Evolutionary conservation across 2,113 vertebrate species (phyloP).

Genomic region (Psilopogon haemacephalus): DNA sequence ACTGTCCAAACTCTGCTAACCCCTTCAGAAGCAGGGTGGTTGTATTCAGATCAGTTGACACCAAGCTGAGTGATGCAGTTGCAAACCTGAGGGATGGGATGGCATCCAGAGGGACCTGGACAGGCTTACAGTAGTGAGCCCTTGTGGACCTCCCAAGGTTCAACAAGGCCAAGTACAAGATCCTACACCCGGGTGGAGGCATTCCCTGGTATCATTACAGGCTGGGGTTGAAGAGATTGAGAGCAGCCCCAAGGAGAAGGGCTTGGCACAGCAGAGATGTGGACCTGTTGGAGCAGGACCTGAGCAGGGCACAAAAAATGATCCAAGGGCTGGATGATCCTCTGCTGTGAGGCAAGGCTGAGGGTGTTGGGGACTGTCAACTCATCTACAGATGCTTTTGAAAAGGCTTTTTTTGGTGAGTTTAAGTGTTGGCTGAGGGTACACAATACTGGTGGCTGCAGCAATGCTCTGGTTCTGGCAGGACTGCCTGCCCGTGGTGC

Average conservation of each 20-base stretch:
- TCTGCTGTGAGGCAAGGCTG: background rate
- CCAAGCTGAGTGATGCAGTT: background rate
- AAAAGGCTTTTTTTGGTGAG: background rate
- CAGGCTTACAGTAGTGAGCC: background rate
- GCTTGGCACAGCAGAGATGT: background rate
- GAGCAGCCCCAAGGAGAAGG: background rate
- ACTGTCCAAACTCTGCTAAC: background rate
- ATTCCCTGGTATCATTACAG: background rate
- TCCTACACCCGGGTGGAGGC: background rate
- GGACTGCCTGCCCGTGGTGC: background rate
- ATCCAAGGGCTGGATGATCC: no score
- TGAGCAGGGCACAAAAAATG: no score
- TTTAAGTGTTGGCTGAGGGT: background rate
- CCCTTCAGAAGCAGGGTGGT: background rate
- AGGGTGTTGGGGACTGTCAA: background rate
- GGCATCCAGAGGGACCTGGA: background rate
- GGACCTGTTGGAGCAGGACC: no score
- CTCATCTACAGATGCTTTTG: background rate
- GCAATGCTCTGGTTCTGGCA: background rate
- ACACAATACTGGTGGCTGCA: rapidly evolving
- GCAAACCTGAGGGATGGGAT: background rate
- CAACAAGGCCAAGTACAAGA: background rate
- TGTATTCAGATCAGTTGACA: background rate
- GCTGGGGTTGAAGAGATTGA: background rate
- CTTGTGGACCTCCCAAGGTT: background rate